Base-by-base conservation (phyloP, 2,113 vertebrate genomes). In the Nestor notabilis region DNA sequence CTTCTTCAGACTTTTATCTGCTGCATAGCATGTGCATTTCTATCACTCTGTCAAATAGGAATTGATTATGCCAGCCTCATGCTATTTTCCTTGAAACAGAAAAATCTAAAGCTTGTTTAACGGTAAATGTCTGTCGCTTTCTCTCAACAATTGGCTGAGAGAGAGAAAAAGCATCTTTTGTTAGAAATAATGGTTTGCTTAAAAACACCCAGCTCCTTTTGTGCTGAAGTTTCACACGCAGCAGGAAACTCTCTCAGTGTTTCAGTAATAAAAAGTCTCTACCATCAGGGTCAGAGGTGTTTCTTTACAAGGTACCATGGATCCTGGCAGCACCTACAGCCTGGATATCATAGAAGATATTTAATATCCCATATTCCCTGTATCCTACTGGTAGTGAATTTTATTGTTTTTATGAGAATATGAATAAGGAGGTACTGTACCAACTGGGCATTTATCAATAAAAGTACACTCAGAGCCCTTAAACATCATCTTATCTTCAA, bases 181-280 rank as follows among this genome's bases (percentile, higher is more conserved):
- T 94, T 79, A 89, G 61, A 90, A 93, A 93, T 84, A 90, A 88
- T 89, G 65, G 89, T 87, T 87, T 92, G 86, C 83, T 90, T 95
- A 87, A 92, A 90, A 96, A 75, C 74, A 83, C 41, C 44, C 83
- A 81, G 56, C 43, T 93, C n/a, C 56, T 74, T 92, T 93, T 93
- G 90, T 95, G 80, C 39, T 69, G 43, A 71, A 81, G 76, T 61
- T 95, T 83, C 72, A 71, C 14, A 39, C 16, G 3, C 82, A 94
- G 89, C 74, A 82, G 81, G 94, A 87, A 31, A 72, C 35, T 58
- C 41, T 64, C 46, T 64, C 80, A 28, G 69, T 63, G 49, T 69
- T 91, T 91, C 65, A 69, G 61, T 61, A 79, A 79, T 35, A 92
- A 94, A 92, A 82, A 85, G 31, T 58, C 56, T 76, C 70, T 50